phyloP scores from a whole-genome alignment of 2,113 vertebrate species.

The Oenanthe melanoleuca region DNA sequence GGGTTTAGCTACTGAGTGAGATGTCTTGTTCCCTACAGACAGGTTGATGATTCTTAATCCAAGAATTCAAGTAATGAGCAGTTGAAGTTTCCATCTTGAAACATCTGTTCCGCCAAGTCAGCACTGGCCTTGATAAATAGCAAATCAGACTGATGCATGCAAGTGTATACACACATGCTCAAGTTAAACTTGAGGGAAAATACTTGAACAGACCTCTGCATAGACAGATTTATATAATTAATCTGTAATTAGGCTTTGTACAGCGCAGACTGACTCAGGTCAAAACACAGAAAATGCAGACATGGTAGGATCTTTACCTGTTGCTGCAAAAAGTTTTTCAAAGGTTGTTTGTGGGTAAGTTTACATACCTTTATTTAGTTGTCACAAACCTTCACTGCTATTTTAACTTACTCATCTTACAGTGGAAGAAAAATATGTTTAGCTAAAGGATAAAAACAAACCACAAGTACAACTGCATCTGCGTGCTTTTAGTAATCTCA shows the following conservation, averaged over 20 bases:
- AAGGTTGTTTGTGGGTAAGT: slow-evolving; percentile 39
- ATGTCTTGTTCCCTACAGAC: slow-evolving; percentile 55
- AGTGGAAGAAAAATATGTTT: slow-evolving; percentile 36
- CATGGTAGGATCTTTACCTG: slow-evolving; percentile 53
- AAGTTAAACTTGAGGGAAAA: slow-evolving; percentile 58
- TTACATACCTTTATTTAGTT: slow-evolving; percentile 31
- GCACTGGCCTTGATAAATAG: slow-evolving; percentile 69
- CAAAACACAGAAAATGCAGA: slow-evolving; percentile 57
- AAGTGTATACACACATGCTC: slow-evolving; percentile 46
- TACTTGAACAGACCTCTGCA: slow-evolving; percentile 37
- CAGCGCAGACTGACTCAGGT: slow-evolving; percentile 29
- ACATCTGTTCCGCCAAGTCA: slow-evolving; percentile 66
- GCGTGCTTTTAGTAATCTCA: background rate
- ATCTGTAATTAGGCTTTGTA: slow-evolving; percentile 60
- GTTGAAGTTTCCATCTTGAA: slow-evolving; percentile 67
- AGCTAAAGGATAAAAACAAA: slow-evolving; percentile 51
- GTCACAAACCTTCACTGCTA: slow-evolving; percentile 12
- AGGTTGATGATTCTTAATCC: slow-evolving; percentile 65
- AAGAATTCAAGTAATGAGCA: slow-evolving; percentile 65
- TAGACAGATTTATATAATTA: slow-evolving; percentile 62
- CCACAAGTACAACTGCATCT: background rate
- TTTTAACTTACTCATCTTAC: background rate
- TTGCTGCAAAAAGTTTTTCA: slow-evolving; percentile 21
- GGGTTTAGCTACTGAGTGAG: slow-evolving; percentile 27
- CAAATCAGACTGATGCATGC: slow-evolving; percentile 63